Base-by-base conservation (phyloP, 2,113 vertebrate genomes). In the Prinia subflava region DNA sequence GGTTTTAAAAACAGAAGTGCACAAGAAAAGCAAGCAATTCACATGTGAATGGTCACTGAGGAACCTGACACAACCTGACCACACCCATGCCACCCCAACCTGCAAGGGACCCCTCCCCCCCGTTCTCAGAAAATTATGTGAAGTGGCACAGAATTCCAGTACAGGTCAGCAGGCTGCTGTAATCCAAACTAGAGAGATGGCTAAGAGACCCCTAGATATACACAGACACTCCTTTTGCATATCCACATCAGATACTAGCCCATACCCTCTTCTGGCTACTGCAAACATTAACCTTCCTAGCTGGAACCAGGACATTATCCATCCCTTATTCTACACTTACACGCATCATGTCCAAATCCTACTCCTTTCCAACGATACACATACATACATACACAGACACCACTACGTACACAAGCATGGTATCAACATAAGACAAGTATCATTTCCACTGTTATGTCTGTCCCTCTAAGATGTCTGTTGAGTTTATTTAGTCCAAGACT, bases 1-100 rank as follows among this genome's bases (percentile, higher is more conserved):
- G 20, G n/a, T 17, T 52, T 67, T 67, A 65, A 12, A 3, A 87
- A 63, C 16, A 44, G 3, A 63, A 67, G 13, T 1, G 10, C 17
- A n/a, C 19, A 81, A 28, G 13, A 81, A 27, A 57, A 18, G 52
- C 46, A 57, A 59, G 28, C 11, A 50, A 24, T 44, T 52, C 19
- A 23, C 27, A 37, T 0, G 1, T 21, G 60, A 74, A 67, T 37
- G 49, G 21, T 25, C 57, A 25, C 23, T 15, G 13, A 1, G 1
- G 30, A 55, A 30, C 23, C 55, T 53, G 62, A 76, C 33, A 27
- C 27, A 23, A 44, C 17, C 21, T 1, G 1, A 68, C 7, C 17
- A 31, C 21, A 59, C 14, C 31, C 27, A 52, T 7, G 11, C 25
- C 25, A 37, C 25, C 9, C 11, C 1, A 10, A 20, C 13, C 23